Evolutionary conservation across 2,113 vertebrate species (phyloP).

Genomic region (Daboia siamensis): DNA sequence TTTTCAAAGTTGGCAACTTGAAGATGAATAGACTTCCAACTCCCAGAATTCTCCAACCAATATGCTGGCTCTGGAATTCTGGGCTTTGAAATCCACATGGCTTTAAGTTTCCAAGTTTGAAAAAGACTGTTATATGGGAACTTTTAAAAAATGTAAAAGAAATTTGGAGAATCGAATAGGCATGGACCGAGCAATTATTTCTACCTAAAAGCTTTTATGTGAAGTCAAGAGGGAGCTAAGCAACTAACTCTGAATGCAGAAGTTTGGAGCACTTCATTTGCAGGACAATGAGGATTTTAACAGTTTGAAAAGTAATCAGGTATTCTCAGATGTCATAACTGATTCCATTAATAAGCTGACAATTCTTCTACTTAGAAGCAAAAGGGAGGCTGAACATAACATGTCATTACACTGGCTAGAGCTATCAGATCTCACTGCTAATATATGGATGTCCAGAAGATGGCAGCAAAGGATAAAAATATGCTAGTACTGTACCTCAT

Average conservation of each 20-base stretch:
- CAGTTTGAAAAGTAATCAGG: slow-evolving; percentile 45
- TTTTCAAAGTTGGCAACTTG: background rate
- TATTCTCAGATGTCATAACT: background rate
- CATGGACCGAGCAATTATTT: background rate
- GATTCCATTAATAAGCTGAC: background rate
- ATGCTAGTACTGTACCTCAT: background rate
- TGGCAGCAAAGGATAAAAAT: background rate
- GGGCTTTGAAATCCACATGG: background rate
- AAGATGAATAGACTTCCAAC: background rate
- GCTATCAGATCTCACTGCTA: background rate
- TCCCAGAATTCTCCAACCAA: background rate
- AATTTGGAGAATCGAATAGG: background rate
- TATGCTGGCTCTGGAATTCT: background rate
- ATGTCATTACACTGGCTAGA: background rate
- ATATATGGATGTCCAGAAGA: background rate
- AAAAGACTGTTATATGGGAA: background rate
- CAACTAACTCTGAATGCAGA: slow-evolving; percentile 40
- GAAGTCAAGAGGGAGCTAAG: slow-evolving; percentile 66
- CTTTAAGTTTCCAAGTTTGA: background rate
- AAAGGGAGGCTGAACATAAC: slow-evolving; percentile 23
- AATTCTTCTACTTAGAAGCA: background rate
- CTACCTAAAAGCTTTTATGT: slow-evolving; percentile 20
- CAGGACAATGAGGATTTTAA: slow-evolving; percentile 35
- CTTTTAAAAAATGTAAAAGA: background rate
- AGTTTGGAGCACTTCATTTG: slow-evolving; percentile 17